Percentiles rank a stretch among this genome's conserved stretches.
phyloP scores from a whole-genome alignment of 2,888 invertebrate species.

The Chrysolina haemoptera region DNA sequence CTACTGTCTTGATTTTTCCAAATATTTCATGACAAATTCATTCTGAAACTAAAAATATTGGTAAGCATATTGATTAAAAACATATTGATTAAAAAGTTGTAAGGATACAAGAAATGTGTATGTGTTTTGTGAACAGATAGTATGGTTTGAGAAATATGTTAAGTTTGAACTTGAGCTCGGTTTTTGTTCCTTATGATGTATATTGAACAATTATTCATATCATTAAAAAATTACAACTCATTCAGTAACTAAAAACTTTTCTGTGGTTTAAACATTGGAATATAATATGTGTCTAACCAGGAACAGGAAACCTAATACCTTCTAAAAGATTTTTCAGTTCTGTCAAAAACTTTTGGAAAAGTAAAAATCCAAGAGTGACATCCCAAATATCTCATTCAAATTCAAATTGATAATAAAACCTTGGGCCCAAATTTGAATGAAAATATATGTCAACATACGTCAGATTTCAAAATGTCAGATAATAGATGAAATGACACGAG shows the following conservation, averaged over 20 bases:
- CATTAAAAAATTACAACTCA: background rate
- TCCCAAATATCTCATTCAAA: background rate
- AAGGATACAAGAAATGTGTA: no score
- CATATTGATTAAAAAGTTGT: no score
- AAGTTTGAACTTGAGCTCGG: background rate
- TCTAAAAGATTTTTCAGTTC: background rate
- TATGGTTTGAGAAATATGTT: background rate
- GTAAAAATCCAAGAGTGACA: background rate
- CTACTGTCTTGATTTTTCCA: conserved; percentile 24
- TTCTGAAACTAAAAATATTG: conserved; percentile 37
- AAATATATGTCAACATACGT: no score
- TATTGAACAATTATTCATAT: background rate
- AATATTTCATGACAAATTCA: conserved; percentile 26
- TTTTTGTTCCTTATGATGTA: background rate
- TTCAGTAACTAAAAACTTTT: background rate
- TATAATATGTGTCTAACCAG: background rate
- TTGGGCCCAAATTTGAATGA: no score
- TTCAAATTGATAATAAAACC: background rate
- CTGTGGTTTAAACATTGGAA: background rate
- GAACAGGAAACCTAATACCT: conserved; percentile 6
- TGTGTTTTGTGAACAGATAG: background rate
- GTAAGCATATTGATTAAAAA: conserved; percentile 3
- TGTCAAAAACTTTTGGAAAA: background rate
- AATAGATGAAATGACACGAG: no score
- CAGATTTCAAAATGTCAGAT: no score